Evolutionary conservation across 2,113 vertebrate species (phyloP).

Genomic region (Glareola pratincola): DNA sequence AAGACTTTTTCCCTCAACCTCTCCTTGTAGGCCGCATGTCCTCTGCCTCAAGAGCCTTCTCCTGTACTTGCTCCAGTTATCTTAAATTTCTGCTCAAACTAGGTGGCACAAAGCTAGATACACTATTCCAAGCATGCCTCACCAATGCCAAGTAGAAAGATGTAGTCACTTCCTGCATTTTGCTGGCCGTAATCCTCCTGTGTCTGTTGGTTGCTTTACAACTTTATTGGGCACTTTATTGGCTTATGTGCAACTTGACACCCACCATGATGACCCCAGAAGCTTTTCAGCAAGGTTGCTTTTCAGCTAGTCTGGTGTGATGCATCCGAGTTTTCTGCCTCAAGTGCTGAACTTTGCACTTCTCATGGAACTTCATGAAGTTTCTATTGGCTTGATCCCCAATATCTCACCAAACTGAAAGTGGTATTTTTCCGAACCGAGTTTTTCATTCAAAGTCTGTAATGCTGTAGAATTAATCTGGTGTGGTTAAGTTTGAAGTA

Average conservation of each 20-base stretch:
- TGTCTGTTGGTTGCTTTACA: background rate
- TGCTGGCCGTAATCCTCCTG: background rate
- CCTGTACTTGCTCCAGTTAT: background rate
- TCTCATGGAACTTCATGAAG: background rate
- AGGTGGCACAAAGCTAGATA: background rate
- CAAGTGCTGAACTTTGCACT: background rate
- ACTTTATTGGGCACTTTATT: background rate
- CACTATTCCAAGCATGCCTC: background rate
- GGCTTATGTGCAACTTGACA: background rate
- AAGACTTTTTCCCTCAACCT: background rate
- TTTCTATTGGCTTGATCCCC: background rate
- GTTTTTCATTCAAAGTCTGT: background rate
- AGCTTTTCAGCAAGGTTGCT: background rate
- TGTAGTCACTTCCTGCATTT: background rate
- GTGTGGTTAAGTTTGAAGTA: background rate
- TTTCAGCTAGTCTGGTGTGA: fast-evolving
- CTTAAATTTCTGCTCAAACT: background rate
- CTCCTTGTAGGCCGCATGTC: fast-evolving
- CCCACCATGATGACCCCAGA: background rate
- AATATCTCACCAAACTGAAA: fast-evolving
- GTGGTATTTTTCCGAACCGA: background rate
- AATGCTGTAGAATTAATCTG: background rate
- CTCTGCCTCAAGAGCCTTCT: background rate
- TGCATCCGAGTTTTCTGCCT: background rate
- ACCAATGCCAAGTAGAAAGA: background rate